phyloP scores from a whole-genome alignment of 2,113 vertebrate species.

The Pyxicephalus adspersus region DNA sequence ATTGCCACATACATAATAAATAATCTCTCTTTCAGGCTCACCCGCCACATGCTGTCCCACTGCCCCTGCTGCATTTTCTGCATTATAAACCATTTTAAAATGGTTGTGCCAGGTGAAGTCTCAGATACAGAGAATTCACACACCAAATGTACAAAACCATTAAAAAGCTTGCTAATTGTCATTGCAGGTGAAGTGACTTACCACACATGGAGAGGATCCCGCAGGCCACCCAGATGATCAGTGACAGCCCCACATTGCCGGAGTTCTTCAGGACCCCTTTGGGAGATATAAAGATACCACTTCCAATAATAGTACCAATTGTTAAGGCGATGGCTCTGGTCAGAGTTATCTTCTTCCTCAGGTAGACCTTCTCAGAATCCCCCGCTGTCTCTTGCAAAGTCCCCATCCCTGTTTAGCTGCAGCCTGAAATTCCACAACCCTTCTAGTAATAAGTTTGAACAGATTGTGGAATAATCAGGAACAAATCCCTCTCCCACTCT shows the following conservation, averaged over 20 bases:
- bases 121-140: no score
- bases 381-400: not conserved
- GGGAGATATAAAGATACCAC: constrained; percentile 82
- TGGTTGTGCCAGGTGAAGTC: no score
- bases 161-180: no score
- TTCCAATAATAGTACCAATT: constrained; percentile 78
- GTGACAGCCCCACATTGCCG: constrained; percentile 77
- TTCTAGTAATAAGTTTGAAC: not conserved
- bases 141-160: no score
- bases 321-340: constrained; percentile 69
- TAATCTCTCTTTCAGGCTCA: no score
- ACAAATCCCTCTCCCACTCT: constrained; percentile 6
- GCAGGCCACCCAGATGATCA: constrained; percentile 75
- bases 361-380: constrained; percentile 56
- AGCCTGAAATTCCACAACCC: not conserved
- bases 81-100: no score
- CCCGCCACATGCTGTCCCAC: no score
- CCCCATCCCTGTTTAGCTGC: constrained; percentile 14
- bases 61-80: no score
- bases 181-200: constrained; percentile 57
- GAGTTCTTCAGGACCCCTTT: constrained; percentile 80
- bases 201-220: constrained; percentile 77
- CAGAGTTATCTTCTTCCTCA: constrained; percentile 69
- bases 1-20: no score
- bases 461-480: not conserved